Conservation (phyloP, 2,797 vertebrate genomes). For the Mallotus villosus region DNA sequence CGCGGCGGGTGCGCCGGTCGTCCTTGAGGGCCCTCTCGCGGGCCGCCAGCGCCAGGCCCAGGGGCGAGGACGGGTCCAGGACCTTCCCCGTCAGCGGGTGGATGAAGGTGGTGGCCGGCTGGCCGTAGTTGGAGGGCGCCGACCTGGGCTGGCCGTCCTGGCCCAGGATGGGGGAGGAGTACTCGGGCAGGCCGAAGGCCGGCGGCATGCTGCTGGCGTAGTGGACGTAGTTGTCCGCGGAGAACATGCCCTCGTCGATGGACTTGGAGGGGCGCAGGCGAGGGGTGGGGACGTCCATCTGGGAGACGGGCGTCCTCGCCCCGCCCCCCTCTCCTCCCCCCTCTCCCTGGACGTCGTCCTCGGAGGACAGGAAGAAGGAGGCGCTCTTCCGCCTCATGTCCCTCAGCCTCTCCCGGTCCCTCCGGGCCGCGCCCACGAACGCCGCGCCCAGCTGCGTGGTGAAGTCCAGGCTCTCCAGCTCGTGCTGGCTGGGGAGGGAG, state of each 20-base stretch:
- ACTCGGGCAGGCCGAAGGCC: constrained; percentile 79
- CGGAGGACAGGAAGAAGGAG: constrained; percentile 89
- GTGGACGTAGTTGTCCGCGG: constrained; percentile 82
- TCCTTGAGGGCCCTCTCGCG: constrained; percentile 89
- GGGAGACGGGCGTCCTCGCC: constrained; percentile 64
- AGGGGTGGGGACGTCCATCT: constrained; percentile 73
- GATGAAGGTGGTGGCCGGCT: constrained; percentile 83
- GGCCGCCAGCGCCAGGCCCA: constrained; percentile 87
- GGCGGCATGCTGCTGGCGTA: constrained; percentile 82
- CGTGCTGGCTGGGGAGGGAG: constrained; percentile 58
- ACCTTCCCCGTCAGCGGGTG: constrained; percentile 92
- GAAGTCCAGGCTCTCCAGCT: constrained; percentile 73
- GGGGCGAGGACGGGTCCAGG: constrained; percentile 86
- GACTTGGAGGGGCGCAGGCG: constrained; percentile 90
- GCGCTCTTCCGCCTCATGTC: constrained; percentile 88
- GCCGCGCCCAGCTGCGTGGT: constrained; percentile 74
- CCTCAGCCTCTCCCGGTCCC: constrained; percentile 80
- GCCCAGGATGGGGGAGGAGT: constrained; percentile 67
- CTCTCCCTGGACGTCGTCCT: constrained; percentile 80
- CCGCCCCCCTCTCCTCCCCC: constrained; percentile 57
- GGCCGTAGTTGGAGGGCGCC: constrained; percentile 67
- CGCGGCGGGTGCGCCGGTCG: constrained; percentile 74
- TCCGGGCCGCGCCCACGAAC: constrained; percentile 66
- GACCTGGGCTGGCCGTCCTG: constrained; percentile 76
- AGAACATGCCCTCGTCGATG: constrained; percentile 92